These are phyloP conservation scores for Drosophila ogumai DNA, from an alignment of 1,140 invertebrate species.

Conservation along the genomic window DNA sequence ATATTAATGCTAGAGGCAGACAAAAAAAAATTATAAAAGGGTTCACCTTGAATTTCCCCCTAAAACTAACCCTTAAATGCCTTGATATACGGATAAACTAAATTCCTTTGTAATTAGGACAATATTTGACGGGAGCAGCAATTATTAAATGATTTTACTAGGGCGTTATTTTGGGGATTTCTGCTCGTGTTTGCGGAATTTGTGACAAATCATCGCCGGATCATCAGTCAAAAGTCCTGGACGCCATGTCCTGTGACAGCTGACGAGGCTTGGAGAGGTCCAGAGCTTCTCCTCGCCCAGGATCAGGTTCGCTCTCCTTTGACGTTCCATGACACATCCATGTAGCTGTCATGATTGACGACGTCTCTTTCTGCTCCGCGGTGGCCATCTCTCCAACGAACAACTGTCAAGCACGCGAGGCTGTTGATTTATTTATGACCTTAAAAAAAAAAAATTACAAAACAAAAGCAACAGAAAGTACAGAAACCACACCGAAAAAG, in stretches of 20 bases:
- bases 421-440: slow-evolving; percentile 80
- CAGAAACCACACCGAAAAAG: slow-evolving; percentile 34
- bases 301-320: slow-evolving; percentile 37
- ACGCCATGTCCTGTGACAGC: slow-evolving; percentile 52
- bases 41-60: neutral
- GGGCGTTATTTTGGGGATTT: slow-evolving; percentile 2
- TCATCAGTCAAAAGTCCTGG: slow-evolving; percentile 77
- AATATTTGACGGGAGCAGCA: slow-evolving; percentile 19
- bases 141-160: slow-evolving; percentile 25
- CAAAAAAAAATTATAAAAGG: neutral
- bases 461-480: slow-evolving; percentile 18
- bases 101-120: slow-evolving; percentile 15
- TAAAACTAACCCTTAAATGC: neutral
- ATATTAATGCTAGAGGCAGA: neutral
- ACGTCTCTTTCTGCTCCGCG: slow-evolving; percentile 28
- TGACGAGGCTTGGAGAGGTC: slow-evolving; percentile 65
- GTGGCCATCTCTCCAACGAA: slow-evolving; percentile 44
- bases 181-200: slow-evolving; percentile 14
- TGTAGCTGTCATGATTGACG: slow-evolving; percentile 81
- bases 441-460: slow-evolving; percentile 15
- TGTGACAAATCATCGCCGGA: slow-evolving; percentile 71
- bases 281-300: neutral
- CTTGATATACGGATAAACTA: neutral
- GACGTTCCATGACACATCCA: slow-evolving; percentile 80
- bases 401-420: slow-evolving; percentile 71